phyloP scores from a whole-genome alignment of 2,888 invertebrate species.

The Tetropium fuscum region DNA sequence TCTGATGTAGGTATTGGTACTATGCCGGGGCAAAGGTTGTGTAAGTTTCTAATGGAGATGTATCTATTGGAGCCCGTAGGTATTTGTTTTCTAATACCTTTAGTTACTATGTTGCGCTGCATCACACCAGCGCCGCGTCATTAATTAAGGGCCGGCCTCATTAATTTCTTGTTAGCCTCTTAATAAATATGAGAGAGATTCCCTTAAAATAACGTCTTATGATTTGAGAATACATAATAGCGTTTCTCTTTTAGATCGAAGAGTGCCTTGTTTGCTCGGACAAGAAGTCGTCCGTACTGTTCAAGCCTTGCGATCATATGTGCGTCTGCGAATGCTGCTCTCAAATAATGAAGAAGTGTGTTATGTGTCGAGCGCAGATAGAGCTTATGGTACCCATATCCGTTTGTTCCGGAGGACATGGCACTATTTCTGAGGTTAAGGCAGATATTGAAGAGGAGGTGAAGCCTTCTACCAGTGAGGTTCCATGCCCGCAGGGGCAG shows the following conservation, averaged over 20 bases:
- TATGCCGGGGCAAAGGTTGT: no score
- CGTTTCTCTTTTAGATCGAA: slow-evolving; percentile 79
- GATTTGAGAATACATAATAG: no score
- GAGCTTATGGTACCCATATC: slow-evolving; percentile 74
- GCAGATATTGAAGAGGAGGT: slow-evolving; percentile 67
- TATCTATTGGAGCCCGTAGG: no score
- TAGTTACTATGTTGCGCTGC: no score
- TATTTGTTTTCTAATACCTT: no score
- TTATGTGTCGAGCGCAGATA: slow-evolving; percentile 91
- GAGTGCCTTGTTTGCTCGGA: slow-evolving; percentile 98
- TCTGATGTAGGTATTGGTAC: no score
- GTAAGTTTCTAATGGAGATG: no score
- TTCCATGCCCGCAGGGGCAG: slow-evolving; percentile 57
- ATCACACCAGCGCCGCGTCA: no score
- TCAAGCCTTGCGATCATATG: slow-evolving; percentile 96
- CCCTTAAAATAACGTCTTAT: no score
- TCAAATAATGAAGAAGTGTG: slow-evolving; percentile 97
- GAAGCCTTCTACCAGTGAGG: slow-evolving; percentile 54
- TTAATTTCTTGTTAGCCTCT: no score
- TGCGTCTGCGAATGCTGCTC: slow-evolving; percentile 93
- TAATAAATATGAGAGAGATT: no score
- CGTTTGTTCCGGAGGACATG: slow-evolving; percentile 63
- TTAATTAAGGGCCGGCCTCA: no score
- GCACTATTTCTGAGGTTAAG: slow-evolving; percentile 68
- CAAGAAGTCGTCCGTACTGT: slow-evolving; percentile 91